Evolutionary conservation across 2,888 invertebrate genomes (phyloP).

Genomic region (Pyralis farinalis): DNA sequence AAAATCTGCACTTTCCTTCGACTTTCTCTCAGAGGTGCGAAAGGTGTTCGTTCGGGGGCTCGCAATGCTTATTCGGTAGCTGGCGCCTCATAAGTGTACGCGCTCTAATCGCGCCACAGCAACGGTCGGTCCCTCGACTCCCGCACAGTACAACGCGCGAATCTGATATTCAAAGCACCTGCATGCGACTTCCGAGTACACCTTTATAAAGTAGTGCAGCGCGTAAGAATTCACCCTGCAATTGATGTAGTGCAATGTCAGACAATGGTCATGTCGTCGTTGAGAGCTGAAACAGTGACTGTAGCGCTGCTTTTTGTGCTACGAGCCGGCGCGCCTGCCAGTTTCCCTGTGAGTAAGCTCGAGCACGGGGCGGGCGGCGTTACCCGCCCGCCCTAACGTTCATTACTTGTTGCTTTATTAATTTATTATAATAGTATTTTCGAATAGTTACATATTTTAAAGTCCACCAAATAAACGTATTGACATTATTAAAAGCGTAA

Average conservation of each 20-base stretch:
- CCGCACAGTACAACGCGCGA: conserved; percentile 49
- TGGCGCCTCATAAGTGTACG: conserved; percentile 73
- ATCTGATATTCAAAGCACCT: conserved; percentile 74
- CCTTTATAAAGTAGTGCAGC: conserved; percentile 57
- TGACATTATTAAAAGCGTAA: no score
- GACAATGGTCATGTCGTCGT: conserved; percentile 54
- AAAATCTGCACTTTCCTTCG: conserved; percentile 79
- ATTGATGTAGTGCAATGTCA: conserved; percentile 57
- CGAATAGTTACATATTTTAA: no score
- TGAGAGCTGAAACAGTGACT: conserved; percentile 46
- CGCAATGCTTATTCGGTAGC: conserved; percentile 76
- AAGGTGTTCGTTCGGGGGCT: conserved; percentile 74
- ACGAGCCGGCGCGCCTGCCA: conserved; percentile 69
- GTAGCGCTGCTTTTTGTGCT: conserved; percentile 60
- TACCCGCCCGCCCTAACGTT: conserved; percentile 19
- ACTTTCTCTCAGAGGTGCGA: conserved; percentile 80
- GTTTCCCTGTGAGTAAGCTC: conserved; percentile 71
- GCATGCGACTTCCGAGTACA: conserved; percentile 55
- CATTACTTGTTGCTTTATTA: conserved; percentile 20
- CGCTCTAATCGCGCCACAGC: conserved; percentile 63
- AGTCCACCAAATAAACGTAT: no score
- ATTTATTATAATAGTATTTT: no score
- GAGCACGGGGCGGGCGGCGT: conserved; percentile 57
- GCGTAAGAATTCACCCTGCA: conserved; percentile 34
- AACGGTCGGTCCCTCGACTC: conserved; percentile 33